phyloP scores from a whole-genome alignment of 2,113 vertebrate species.

The Nycticryphes semicollaris region DNA sequence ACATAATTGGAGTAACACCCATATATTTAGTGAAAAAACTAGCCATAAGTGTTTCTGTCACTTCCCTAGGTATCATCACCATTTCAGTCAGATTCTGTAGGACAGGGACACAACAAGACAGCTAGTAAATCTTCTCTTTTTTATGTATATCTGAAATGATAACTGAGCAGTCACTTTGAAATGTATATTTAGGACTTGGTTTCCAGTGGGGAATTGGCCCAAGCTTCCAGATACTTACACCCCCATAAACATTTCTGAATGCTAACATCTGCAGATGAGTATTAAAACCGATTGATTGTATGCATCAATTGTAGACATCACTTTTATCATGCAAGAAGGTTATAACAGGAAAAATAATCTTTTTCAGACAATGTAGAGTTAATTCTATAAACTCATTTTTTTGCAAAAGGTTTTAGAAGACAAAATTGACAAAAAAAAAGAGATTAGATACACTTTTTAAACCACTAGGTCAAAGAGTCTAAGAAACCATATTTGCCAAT shows the following conservation, averaged over 20 bases:
- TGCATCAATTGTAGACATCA: background rate
- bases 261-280: background rate
- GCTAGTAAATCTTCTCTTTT: slow-evolving; percentile 5
- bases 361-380: background rate
- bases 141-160: background rate
- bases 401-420: background rate
- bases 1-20: background rate
- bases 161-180: background rate
- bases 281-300: background rate
- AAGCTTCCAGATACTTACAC: background rate
- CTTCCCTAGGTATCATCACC: background rate
- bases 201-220: background rate
- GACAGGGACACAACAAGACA: background rate
- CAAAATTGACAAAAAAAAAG: background rate
- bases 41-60: background rate
- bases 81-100: background rate
- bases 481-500: background rate
- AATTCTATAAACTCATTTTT: background rate
- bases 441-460: background rate
- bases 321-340: background rate
- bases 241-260: background rate
- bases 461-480: background rate
- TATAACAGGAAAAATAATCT: background rate
- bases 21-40: slow-evolving; percentile 30
- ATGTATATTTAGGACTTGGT: background rate